A percentile compares a stretch with the other conserved stretches of the same genome.
These are phyloP conservation scores for Heliconius hortense DNA, from an alignment of 2,888 invertebrate genomes.

Conservation along the genomic window DNA sequence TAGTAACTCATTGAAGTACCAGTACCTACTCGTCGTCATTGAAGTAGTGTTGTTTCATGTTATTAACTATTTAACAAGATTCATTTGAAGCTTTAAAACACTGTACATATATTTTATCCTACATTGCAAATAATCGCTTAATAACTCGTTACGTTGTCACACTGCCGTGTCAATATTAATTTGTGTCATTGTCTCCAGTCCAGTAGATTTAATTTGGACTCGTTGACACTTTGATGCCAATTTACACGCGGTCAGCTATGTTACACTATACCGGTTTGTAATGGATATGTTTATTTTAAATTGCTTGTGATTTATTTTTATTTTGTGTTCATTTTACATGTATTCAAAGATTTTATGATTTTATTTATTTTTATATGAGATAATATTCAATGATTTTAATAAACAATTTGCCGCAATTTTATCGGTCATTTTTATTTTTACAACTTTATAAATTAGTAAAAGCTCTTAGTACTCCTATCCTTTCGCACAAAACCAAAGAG, in stretches of 20 bases:
- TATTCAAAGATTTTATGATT: background rate
- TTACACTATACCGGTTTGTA: constrained; percentile 27
- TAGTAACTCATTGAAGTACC: background rate
- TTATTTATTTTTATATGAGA: constrained; percentile 1
- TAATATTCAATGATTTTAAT: background rate
- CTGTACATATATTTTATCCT: background rate
- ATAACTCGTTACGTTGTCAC: constrained; percentile 11
- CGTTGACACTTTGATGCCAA: constrained; percentile 30
- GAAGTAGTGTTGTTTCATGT: background rate
- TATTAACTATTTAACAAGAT: background rate
- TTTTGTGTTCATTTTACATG: background rate
- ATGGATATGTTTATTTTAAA: constrained; percentile 24
- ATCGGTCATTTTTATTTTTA: background rate
- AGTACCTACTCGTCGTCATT: no score
- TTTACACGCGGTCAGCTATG: constrained; percentile 26
- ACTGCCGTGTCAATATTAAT: constrained; percentile 25
- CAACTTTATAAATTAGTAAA: no score
- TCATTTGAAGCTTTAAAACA: background rate
- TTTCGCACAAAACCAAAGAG: no score
- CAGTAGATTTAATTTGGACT: constrained; percentile 31
- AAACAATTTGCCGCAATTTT: background rate
- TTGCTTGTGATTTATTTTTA: constrained; percentile 4
- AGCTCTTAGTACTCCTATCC: no score
- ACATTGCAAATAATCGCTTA: constrained; percentile 3
- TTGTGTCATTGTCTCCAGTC: constrained; percentile 25